Base-by-base conservation (phyloP, 1,140 invertebrate genomes). In the Reticulitermes speratus region DNA sequence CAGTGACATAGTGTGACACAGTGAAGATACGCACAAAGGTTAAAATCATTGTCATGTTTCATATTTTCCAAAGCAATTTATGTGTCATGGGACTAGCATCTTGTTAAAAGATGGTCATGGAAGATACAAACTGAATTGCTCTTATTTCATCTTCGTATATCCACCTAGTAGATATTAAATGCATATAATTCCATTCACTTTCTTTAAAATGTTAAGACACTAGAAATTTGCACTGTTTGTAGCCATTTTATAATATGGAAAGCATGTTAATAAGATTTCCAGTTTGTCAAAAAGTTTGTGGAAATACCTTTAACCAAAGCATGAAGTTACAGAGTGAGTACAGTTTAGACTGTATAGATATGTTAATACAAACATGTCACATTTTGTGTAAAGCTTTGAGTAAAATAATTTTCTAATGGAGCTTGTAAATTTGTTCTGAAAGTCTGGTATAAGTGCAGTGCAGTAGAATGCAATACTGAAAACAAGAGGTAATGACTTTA, bases 71-170 rank as follows among this genome's bases (percentile, higher is more conserved):
- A 55, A 55, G 8, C 14, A 55, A 16, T 55, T 19, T 16, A 16
- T 55, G 1, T 55, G 19, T 16, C 3, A 21, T 55, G 52, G 19
- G 52, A 55, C 14, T 55, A 55, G 11, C 48, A 48, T 48, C 16
- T 16, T 48, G 16, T 65, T 65, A 65, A 21, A 65, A 65, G 8
- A 25, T 23, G 21, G 3, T 65, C 3, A 3, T 30, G n/a, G n/a
- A 75, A 14, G 65, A 75, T 75, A 30, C n/a, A 75, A 75, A 75
- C 65, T 75, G 65, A 75, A 75, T 75, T n/a, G 65, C 65, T 75
- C n/a, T 75, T 19, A 75, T 75, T 75, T 75, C 65, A 75, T 75
- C 6, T 11, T 75, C 12, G 65, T 75, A 75, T 75, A 75, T 30
- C n/a, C 65, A 25, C 65, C n/a, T 75, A 8, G 25, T 75, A 75